Conservation (phyloP, 1,140 invertebrate genomes). For the Psix sp. region DNA sequence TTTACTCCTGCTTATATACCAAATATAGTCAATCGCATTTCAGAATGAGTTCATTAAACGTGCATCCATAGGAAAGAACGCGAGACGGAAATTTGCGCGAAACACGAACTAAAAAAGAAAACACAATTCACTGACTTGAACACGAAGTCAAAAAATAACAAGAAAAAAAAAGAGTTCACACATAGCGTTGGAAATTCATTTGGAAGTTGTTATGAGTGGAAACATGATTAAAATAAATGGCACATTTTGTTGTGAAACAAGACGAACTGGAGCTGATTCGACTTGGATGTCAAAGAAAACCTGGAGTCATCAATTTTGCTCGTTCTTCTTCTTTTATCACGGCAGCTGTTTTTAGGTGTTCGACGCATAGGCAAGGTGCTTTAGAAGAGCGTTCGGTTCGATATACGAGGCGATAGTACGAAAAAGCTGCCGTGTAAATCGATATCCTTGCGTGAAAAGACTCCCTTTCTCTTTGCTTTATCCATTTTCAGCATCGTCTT, state of each 20-base stretch:
- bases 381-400: slow-evolving; percentile 41
- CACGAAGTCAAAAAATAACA: too few species aligned
- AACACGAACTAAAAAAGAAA: too few species aligned
- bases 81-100: too few species aligned
- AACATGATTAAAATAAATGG: too few species aligned
- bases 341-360: slow-evolving; percentile 34
- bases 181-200: too few species aligned
- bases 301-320: slow-evolving; percentile 41
- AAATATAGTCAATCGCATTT: too few species aligned
- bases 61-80: too few species aligned
- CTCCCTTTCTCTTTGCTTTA: slow-evolving; percentile 60
- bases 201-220: too few species aligned
- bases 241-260: slow-evolving; percentile 2
- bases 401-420: slow-evolving; percentile 57
- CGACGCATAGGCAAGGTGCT: slow-evolving; percentile 36
- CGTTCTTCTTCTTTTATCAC: slow-evolving; percentile 27
- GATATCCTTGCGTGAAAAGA: slow-evolving; percentile 63
- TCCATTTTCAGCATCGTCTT: slow-evolving; percentile 52
- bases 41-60: too few species aligned
- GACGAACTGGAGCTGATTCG: slow-evolving; percentile 35
- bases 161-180: too few species aligned
- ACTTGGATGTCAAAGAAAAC: slow-evolving; percentile 51
- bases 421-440: slow-evolving; percentile 59
- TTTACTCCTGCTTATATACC: background rate
- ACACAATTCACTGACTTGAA: too few species aligned